Base-by-base conservation (phyloP, 2,888 invertebrate genomes). In the Cryptocephalus moraei region DNA sequence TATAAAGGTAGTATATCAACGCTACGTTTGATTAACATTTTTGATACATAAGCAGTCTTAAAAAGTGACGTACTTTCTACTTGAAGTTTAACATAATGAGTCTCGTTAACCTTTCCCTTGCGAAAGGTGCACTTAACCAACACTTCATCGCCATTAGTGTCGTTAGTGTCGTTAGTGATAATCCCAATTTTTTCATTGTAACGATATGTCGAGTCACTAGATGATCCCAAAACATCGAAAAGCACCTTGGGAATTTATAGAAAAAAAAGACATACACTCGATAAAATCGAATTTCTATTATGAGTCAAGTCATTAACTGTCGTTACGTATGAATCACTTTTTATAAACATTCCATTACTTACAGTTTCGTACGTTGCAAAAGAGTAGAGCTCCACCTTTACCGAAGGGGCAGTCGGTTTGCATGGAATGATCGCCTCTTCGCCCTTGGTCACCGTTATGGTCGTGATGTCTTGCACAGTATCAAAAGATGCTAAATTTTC, bases 381-480 rank as follows among this genome's bases (percentile, higher is more conserved):
- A 6, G 22, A 22, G 11, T 58, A 62, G 8, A 79, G 61, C 39
- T 66, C 53, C 1, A 83, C 79, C 12, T 70, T 64, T 1, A 77
- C 69, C 48, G 74, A 67, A 1, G 81, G 81, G 41, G 78, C 74
- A 1, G 82, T 77, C 6, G 83, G 81, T 41, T 77, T 75, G 59
- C 84, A 84, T 14, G 82, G 81, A 54, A 84, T 73, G 1, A 73
- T 59, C 1, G 72, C 68, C 14, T 70, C 62, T 1, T 59, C 62
- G 51, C 71, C 68, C 51, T 76, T 73, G 3, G 67, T 57, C 2
- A 62, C 67, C 9, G 70, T 58, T 12, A 55, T 43, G 10, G 55
- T 32, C 31, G 39, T 43, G 22, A 49, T 48, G 31, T 39, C 43
- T 1, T 69, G 54, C 1, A 59, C 63, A 8, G 65, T 64, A 0